phyloP scores from a whole-genome alignment of 2,113 vertebrate genomes.

The Malaclemys terrapin region DNA sequence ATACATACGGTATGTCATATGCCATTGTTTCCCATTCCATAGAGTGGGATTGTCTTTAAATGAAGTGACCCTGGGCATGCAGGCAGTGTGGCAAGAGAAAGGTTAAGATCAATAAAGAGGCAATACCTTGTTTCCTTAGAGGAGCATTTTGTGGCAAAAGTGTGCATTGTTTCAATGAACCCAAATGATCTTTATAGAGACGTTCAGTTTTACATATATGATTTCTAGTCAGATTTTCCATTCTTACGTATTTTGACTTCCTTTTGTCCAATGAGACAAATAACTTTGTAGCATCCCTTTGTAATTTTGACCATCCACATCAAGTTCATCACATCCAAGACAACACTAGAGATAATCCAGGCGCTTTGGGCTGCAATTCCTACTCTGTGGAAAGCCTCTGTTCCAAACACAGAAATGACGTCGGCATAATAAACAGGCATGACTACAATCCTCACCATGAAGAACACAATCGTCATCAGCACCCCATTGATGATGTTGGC shows the following conservation, averaged over 20 bases:
- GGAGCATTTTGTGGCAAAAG: slow-evolving; percentile 65
- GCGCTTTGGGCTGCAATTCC: slow-evolving; percentile 85
- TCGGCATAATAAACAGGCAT: slow-evolving; percentile 91
- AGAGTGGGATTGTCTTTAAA: slow-evolving; percentile 40
- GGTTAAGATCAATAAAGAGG: slow-evolving; percentile 65
- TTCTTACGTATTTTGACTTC: slow-evolving; percentile 86
- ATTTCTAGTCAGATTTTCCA: slow-evolving; percentile 88
- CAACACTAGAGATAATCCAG: slow-evolving; percentile 90
- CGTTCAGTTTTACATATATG: slow-evolving; percentile 27
- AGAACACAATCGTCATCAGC: slow-evolving; percentile 94
- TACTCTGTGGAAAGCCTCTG: slow-evolving; percentile 88
- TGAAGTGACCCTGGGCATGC: slow-evolving; percentile 55
- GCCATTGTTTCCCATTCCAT: slow-evolving; percentile 29
- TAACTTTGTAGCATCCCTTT: slow-evolving; percentile 92
- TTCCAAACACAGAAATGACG: slow-evolving; percentile 88
- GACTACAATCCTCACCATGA: slow-evolving; percentile 91
- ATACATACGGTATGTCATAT: neutral
- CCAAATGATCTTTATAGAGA: slow-evolving; percentile 35
- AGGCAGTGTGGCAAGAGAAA: slow-evolving; percentile 63
- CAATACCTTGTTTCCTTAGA: slow-evolving; percentile 68
- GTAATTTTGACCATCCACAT: slow-evolving; percentile 99
- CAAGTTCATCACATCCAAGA: slow-evolving; percentile 96
- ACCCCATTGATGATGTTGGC: slow-evolving; percentile 94
- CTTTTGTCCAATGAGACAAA: slow-evolving; percentile 81
- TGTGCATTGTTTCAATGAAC: slow-evolving; percentile 64